These are phyloP conservation scores for Phymorhynchus buccinoides DNA, from an alignment of 1,140 invertebrate genomes.

Conservation along the genomic window DNA sequence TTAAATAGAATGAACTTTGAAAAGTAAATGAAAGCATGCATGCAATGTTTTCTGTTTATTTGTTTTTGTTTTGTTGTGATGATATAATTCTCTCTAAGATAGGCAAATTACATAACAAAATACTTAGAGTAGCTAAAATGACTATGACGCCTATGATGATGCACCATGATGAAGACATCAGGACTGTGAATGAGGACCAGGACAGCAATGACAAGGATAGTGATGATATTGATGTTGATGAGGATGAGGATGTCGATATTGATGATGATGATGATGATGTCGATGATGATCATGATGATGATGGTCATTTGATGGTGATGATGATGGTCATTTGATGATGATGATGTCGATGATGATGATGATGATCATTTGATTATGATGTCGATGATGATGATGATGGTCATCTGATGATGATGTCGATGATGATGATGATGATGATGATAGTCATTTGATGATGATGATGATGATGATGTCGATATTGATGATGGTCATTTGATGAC, in stretches of 20 bases:
- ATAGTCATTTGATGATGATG: not conserved
- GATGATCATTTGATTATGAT: not conserved
- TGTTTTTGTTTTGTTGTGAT: no score
- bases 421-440: not conserved
- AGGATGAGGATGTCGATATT: not conserved
- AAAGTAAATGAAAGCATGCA: no score
- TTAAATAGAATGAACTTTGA: no score
- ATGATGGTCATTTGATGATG: not conserved
- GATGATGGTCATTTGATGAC: not conserved
- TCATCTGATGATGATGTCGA: no score
- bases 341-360: not conserved
- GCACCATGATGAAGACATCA: not conserved
- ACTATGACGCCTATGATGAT: no score
- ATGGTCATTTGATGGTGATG: not conserved
- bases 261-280: not conserved
- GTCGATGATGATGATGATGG: not conserved
- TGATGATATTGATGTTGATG: not conserved
- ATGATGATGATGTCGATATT: not conserved
- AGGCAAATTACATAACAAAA: no score
- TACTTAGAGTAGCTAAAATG: no score
- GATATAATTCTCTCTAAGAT: no score
- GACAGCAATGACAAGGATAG: no score
- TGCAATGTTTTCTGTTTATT: no score
- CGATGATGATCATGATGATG: not conserved
- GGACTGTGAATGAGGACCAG: no score